These are phyloP conservation scores for Pelecanoides urinatrix DNA, from an alignment of 2,113 vertebrate species.

Conservation along the genomic window DNA sequence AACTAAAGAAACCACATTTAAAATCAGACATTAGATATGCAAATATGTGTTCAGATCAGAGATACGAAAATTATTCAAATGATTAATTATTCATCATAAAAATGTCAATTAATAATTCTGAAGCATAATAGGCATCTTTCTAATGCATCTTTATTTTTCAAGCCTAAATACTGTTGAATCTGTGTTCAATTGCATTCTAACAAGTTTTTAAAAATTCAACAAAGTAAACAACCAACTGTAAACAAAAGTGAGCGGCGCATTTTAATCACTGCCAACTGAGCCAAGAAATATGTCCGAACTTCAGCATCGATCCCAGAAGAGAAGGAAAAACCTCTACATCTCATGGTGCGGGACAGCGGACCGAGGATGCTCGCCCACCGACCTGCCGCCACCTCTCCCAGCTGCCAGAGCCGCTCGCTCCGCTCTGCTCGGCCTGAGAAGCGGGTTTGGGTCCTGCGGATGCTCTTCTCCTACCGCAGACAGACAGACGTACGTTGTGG, in stretches of 20 bases:
- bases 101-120: conserved; percentile 96
- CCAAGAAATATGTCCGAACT: conserved; percentile 21
- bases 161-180: conserved; percentile 77
- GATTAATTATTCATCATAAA: conserved; percentile 98
- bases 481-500: accelerated
- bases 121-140: conserved; percentile 86
- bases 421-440: accelerated
- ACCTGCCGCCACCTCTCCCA: neutral
- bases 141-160: conserved; percentile 81
- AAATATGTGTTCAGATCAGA: conserved; percentile 96
- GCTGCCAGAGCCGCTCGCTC: neutral
- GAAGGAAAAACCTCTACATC: neutral
- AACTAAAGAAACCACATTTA: conserved; percentile 79
- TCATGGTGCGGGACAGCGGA: neutral
- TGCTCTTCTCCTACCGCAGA: neutral
- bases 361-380: neutral
- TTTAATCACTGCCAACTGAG: conserved; percentile 45
- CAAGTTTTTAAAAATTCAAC: conserved; percentile 77
- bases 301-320: neutral
- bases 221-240: conserved; percentile 73
- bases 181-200: conserved; percentile 75
- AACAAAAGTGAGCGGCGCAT: conserved; percentile 69
- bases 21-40: conserved; percentile 93
- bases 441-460: neutral
- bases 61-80: conserved; percentile 97